A percentile compares a stretch with the other conserved stretches of the same genome.
Conservation (phyloP, 2,113 vertebrate genomes). For the Lophochroa leadbeateri region DNA sequence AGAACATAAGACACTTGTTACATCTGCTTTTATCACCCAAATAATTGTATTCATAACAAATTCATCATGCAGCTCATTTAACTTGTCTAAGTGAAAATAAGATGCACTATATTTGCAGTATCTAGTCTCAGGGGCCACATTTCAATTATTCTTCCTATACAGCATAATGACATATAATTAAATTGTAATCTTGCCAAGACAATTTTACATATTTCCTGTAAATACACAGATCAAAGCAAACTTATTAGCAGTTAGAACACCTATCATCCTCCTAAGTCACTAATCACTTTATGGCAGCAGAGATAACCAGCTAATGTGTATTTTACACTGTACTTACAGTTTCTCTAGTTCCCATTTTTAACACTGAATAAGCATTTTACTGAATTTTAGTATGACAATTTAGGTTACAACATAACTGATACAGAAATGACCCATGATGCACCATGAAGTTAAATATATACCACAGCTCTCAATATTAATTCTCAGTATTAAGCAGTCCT, state of each 20-base stretch:
- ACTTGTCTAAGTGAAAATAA: slow-evolving; percentile 78
- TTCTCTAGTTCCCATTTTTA: slow-evolving; percentile 27
- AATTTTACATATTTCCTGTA: slow-evolving; percentile 73
- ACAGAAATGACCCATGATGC: neutral
- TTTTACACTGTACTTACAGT: slow-evolving; percentile 10
- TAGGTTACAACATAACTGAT: neutral
- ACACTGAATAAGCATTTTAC: neutral
- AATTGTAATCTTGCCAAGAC: slow-evolving; percentile 72
- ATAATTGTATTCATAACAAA: slow-evolving; percentile 80
- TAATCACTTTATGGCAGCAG: slow-evolving; percentile 50
- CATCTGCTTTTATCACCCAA: slow-evolving; percentile 72
- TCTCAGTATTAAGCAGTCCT: neutral
- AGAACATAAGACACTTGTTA: slow-evolving; percentile 44
- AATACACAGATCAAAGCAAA: slow-evolving; percentile 75
- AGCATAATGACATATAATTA: slow-evolving; percentile 78
- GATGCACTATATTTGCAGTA: slow-evolving; percentile 75
- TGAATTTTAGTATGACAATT: neutral
- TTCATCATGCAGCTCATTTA: slow-evolving; percentile 78
- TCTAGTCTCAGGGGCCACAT: slow-evolving; percentile 69
- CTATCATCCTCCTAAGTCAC: slow-evolving; percentile 52
- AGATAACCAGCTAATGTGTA: slow-evolving; percentile 44
- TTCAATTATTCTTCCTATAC: slow-evolving; percentile 80
- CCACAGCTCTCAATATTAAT: neutral
- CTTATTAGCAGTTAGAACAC: slow-evolving; percentile 65
- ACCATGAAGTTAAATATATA: neutral